phyloP scores from a whole-genome alignment of 2,888 invertebrate genomes.

The Matsumyia berberina region DNA sequence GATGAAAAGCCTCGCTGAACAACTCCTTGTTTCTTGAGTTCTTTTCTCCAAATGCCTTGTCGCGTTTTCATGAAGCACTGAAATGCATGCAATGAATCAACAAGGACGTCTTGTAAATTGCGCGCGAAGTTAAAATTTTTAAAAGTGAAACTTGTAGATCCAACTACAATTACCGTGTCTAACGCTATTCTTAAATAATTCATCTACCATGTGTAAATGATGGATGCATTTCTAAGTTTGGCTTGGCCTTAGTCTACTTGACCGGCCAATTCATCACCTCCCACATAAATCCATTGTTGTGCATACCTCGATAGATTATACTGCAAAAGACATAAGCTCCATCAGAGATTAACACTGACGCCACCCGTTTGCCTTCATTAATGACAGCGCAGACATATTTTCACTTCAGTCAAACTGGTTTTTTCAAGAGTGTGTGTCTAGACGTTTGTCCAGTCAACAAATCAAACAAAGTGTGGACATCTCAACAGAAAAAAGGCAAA shows the following conservation, averaged over 20 bases:
- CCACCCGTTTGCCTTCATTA: slow-evolving; percentile 19
- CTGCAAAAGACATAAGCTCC: not conserved
- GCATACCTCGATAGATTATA: not conserved
- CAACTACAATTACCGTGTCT: no score
- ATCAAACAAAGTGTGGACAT: slow-evolving; percentile 1
- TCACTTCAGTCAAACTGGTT: not conserved
- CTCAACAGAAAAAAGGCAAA: slow-evolving; percentile 5
- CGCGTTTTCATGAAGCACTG: no score
- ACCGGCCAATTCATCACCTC: not conserved
- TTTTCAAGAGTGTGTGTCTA: slow-evolving; percentile 1
- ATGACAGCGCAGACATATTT: slow-evolving; percentile 4
- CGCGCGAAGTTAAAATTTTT: no score
- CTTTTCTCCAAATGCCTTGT: no score
- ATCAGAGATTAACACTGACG: slow-evolving; percentile 14
- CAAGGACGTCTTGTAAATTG: no score
- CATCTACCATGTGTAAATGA: no score
- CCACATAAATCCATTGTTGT: not conserved
- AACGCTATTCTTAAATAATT: no score
- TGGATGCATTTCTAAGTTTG: no score
- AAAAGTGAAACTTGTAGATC: no score
- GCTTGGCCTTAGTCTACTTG: not conserved
- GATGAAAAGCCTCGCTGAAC: no score
- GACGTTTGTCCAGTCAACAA: not conserved
- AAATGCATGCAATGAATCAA: no score
- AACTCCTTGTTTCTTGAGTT: no score